Evolutionary conservation across 2,888 invertebrate genomes (phyloP), one percentile per base, ranked within the genome.

Genomic region (Lepeophtheirus nordmannii): DNA sequence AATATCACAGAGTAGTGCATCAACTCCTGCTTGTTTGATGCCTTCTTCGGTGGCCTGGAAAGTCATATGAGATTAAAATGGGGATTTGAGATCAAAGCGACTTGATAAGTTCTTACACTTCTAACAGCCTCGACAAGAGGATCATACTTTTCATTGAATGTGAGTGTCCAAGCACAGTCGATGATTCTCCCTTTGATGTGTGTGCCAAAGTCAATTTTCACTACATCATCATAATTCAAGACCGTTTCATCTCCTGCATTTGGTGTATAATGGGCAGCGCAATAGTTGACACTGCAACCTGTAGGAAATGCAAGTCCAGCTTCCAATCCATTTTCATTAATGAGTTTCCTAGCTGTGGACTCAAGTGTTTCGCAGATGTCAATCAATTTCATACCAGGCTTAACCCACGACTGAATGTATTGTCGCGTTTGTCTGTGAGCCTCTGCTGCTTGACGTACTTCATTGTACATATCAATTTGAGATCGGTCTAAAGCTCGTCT

Each of bases 361-460:
- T 98, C 98, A 67, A 98, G 78, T 73, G 93, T 91, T 75, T 97
- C 94, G 75, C 94, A 96, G 71, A 98, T 97, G 76, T 97, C 84
- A 72, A 96, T 93, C 96, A 99, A 97, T 0, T 87, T 89, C 93
- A 97, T 94, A 67, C 97, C 98, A 0, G 98, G 94, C 76, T 94
- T 93, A 58, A 98, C 89, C 83, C 86, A 93, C 67, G 85, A 83
- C 74, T 87, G 87, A 75, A 98, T 94, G 74, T 93, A 85, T 74
- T 89, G 83, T 64, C 94, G 81, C 14, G 93, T 94, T 83, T 89
- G 77, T 78, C 98, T 83, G 76, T 98, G 98, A 58, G 93, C 96
- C 75, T 99, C 98, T 11, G 98, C 97, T 22, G 97, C 97, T 20
- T 58, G 85, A 68, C 98, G 82, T 65, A 96, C 85, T 76, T 96